Conservation (phyloP, 2,113 vertebrate genomes). For the Tapirus terrestris region DNA sequence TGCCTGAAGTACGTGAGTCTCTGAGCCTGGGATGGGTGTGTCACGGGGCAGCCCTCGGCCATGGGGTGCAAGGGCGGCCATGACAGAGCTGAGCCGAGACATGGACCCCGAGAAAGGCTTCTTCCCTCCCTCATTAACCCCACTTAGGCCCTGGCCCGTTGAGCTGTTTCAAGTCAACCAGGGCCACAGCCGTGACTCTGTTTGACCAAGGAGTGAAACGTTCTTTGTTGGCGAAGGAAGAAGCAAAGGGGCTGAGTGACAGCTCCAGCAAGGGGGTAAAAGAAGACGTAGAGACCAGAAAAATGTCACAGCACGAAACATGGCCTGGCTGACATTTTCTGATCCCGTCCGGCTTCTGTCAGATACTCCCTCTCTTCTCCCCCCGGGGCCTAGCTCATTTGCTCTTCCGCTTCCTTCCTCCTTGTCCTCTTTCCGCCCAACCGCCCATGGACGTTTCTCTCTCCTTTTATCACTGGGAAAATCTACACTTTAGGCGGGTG, state of each 20-base stretch:
- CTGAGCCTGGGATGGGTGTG: neutral
- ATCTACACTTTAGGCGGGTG: accelerated
- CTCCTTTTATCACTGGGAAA: neutral
- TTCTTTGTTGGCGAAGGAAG: neutral
- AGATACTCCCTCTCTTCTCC: neutral
- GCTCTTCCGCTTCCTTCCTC: accelerated
- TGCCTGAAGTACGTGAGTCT: neutral
- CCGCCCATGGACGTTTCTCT: neutral
- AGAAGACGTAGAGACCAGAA: neutral
- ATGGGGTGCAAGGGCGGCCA: neutral
- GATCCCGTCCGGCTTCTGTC: neutral
- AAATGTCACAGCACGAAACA: accelerated
- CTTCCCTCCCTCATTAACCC: accelerated
- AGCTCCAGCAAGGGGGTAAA: neutral
- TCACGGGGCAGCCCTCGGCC: neutral
- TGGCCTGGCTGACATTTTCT: neutral
- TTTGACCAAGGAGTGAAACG: neutral
- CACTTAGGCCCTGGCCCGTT: accelerated
- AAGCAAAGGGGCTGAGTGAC: neutral
- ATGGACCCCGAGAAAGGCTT: accelerated
- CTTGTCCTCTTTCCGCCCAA: neutral
- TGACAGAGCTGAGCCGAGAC: neutral
- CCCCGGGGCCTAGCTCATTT: accelerated
- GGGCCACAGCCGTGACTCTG: neutral
- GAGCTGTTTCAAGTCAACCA: neutral